phyloP scores from a whole-genome alignment of 35 echinoderm and acorn worm genomes.

The Anneissia japonica region DNA sequence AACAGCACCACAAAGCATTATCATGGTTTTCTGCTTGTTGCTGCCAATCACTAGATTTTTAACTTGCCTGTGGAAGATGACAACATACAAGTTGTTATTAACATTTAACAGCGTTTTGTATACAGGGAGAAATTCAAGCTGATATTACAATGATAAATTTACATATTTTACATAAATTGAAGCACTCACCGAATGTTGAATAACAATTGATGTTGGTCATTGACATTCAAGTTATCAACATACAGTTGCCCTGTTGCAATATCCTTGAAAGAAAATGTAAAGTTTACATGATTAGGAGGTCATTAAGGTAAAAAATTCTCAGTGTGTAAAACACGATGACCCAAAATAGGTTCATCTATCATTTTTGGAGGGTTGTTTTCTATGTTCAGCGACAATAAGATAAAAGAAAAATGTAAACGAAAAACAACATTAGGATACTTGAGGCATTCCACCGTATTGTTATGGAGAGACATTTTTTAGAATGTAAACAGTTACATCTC shows the following conservation, averaged over 20 bases:
- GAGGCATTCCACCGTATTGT: too few species aligned
- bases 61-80: conserved; percentile 59
- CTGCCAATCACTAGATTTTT: conserved; percentile 95
- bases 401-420: too few species aligned
- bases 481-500: too few species aligned
- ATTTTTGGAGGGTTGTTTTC: too few species aligned
- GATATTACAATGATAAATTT: background rate
- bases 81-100: background rate
- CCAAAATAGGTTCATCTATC: too few species aligned
- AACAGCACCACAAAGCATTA: conserved; percentile 97
- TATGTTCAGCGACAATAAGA: too few species aligned
- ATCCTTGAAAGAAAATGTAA: conserved; percentile 9
- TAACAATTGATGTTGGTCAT: conserved; percentile 66
- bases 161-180: background rate
- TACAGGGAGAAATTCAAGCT: background rate
- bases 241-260: conserved; percentile 40
- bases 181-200: conserved; percentile 72
- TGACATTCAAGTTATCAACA: conserved; percentile 69
- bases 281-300: background rate
- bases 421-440: too few species aligned
- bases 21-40: conserved; percentile 86
- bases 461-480: too few species aligned
- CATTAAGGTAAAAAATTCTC: too few species aligned
- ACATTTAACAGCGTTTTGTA: background rate
- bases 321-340: too few species aligned